These are phyloP conservation scores for Aeoliscus strigatus DNA, from an alignment of 2,797 vertebrate species.

Conservation along the genomic window DNA sequence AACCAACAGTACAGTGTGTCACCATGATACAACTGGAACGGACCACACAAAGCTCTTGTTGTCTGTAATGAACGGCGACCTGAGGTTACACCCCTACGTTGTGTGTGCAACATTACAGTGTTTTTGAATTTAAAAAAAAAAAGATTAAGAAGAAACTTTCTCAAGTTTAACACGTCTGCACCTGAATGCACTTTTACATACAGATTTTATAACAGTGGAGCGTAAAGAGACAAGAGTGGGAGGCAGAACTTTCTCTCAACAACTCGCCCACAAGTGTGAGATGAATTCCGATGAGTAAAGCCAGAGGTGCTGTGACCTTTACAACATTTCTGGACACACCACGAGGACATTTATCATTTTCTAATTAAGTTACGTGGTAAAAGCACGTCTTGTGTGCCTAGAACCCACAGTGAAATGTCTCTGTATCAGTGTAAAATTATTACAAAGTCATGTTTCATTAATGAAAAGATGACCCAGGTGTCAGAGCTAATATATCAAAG, in stretches of 20 bases:
- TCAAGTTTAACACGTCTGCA: too few relatives aligned
- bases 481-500: conserved; percentile 64
- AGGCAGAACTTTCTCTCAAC: too few relatives aligned
- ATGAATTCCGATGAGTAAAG: conserved; percentile 44
- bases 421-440: conserved; percentile 57
- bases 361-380: conserved; percentile 66
- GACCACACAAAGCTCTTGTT: too few relatives aligned
- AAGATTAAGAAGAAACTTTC: too few relatives aligned
- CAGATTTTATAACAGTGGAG: too few relatives aligned
- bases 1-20: conserved; percentile 37
- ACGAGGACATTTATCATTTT: conserved; percentile 65
- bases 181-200: too few relatives aligned
- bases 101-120: too few relatives aligned
- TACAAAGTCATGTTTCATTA: conserved; percentile 66
- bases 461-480: conserved; percentile 65
- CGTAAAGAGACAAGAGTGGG: too few relatives aligned
- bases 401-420: conserved; percentile 49
- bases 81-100: conserved; percentile 23
- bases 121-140: too few relatives aligned
- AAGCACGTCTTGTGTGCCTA: conserved; percentile 56
- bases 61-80: conserved; percentile 41
- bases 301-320: conserved; percentile 53
- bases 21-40: too few relatives aligned
- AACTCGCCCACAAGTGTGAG: conserved; percentile 19
- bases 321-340: conserved; percentile 43